Base-by-base conservation (phyloP, 2,113 vertebrate species). In the Spea bombifrons region DNA sequence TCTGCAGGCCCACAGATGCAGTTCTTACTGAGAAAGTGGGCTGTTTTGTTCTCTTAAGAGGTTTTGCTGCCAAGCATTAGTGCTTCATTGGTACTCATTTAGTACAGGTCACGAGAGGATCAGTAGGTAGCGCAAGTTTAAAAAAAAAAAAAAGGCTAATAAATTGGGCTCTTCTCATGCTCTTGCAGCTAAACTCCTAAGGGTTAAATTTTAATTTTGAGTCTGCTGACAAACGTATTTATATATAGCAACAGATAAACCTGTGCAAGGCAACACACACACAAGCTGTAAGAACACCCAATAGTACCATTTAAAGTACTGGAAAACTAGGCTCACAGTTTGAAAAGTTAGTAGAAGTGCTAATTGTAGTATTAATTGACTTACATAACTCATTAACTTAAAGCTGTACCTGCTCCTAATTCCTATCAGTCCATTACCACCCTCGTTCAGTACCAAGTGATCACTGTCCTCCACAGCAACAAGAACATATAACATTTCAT, bases 11-110 rank as follows among this genome's bases (percentile, higher is more conserved):
- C 44, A 73, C 77, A 80, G 77, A 80, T 80, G 71, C 73, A 64
- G 69, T 80, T 73, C 45, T 73, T 80, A 53, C 61, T 73, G 71
- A 43, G 52, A 30, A 65, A 80, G 70, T 79, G 71, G 77, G 43
- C 55, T 44, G 52, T 73, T 80, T 80, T 80, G 77, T 73, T 73
- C 77, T 80, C 70, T 67, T 80, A 80, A 80, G 77, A 80, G 77
- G 71, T 61, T 73, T 52, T 73, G 64, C 76, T 79, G 47, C 77
- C 77, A 80, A 73, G 77, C 77, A 80, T 55, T 80, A 80, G 77
- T 66, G 68, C 76, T 78, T 78, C 71, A 78, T 78, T 77, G 75
- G 75, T 71, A 64, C 76, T 73, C 49, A 16, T 76, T 80, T 67
- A 3, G 16, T 80, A 73, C 57, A 73, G 71, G 77, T 66, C 63